phyloP scores from a whole-genome alignment of 2,113 vertebrate genomes.

The Strix uralensis region DNA sequence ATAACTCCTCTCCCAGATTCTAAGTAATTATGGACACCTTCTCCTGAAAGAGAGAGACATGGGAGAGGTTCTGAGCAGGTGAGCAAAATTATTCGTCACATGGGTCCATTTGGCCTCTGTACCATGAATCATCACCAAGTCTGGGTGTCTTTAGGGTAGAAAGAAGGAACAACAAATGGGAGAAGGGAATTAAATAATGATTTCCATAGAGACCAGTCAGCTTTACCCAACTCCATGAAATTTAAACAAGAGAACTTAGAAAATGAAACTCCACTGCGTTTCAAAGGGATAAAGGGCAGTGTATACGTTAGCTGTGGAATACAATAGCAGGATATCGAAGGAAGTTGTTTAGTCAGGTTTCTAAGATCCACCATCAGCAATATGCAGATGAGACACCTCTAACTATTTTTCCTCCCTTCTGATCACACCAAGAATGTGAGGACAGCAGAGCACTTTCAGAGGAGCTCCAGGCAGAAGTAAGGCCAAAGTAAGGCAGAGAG shows the following conservation, averaged over 20 bases:
- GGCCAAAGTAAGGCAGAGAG: neutral
- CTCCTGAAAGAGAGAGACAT: neutral
- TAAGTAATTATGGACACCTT: conserved; percentile 25
- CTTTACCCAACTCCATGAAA: conserved; percentile 14
- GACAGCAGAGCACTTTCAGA: neutral
- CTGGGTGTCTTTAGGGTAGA: neutral
- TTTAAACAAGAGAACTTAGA: neutral
- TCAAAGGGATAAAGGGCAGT: neutral
- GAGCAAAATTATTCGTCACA: conserved; percentile 11
- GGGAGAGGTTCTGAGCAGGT: neutral
- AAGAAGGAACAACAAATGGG: conserved; percentile 16
- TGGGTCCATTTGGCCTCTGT: neutral
- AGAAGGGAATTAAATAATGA: conserved; percentile 34
- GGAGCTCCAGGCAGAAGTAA: neutral
- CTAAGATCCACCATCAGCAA: conserved; percentile 14
- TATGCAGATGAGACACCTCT: neutral
- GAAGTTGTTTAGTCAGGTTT: neutral
- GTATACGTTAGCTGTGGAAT: neutral
- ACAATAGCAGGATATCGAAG: neutral
- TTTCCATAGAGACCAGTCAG: neutral
- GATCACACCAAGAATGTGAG: neutral
- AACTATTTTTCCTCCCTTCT: neutral
- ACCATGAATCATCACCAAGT: conserved; percentile 2
- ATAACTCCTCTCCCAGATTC: neutral
- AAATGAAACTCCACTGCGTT: conserved; percentile 1